Percentiles rank a stretch among this genome's conserved stretches.
Evolutionary conservation across 2,888 invertebrate genomes (phyloP).

Genomic region (Empis stercorea): DNA sequence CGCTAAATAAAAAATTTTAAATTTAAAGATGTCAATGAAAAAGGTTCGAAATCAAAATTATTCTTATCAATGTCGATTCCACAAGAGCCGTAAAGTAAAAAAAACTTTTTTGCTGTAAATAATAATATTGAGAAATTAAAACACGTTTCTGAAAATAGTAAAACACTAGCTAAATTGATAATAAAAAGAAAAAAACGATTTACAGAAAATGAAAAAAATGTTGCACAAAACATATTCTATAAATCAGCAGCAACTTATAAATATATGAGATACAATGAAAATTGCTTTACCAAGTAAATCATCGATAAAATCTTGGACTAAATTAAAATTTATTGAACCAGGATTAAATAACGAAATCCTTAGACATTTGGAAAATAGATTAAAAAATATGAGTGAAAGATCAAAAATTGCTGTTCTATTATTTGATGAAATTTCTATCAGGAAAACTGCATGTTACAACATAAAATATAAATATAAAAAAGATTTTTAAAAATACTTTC

Average conservation of each 20-base stretch:
- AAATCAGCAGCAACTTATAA: not conserved
- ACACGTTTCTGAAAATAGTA: not conserved
- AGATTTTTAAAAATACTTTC: too few species aligned
- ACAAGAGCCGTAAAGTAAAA: not conserved
- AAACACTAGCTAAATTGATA: not conserved
- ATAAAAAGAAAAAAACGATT: not conserved
- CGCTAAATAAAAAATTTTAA: not conserved
- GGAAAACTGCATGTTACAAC: not conserved
- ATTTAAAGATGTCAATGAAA: not conserved
- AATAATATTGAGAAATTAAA: not conserved
- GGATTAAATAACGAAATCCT: not conserved
- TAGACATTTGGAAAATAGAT: not conserved
- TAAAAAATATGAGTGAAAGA: not conserved
- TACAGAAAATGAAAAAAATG: not conserved
- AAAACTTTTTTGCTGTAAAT: not conserved
- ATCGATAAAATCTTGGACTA: not conserved
- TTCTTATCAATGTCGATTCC: not conserved
- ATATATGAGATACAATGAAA: not conserved
- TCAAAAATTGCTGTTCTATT: not conserved
- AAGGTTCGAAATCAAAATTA: not conserved
- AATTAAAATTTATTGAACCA: not conserved
- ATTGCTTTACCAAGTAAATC: not conserved
- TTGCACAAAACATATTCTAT: not conserved
- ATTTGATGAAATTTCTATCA: not conserved
- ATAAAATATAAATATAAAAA: too few species aligned